Base-by-base conservation (phyloP, 2,888 invertebrate genomes). In the Tholera decimalis region DNA sequence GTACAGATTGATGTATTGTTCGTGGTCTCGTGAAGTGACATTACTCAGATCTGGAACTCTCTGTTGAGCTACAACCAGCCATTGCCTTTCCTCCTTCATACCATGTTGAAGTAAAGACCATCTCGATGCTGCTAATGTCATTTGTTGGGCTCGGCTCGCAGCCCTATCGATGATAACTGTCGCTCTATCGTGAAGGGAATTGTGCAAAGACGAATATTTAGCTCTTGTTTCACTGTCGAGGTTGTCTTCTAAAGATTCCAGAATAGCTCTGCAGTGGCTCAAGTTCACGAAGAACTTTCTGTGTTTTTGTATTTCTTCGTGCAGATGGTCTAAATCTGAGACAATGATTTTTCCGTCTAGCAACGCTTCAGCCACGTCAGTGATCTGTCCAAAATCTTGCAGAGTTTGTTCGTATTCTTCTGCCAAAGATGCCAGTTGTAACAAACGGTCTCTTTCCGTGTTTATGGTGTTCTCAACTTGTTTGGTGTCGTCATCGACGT, bases 361-460 rank as follows among this genome's bases (percentile, higher is more conserved):
- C 39, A 98, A 92, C 44, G 97, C 97, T 88, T 98, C 98, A 0
- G 98, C 98, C 7, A 98, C 96, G 56, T 98, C 97, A 3, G 98
- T 98, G 33, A 98, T 98, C 87, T 98, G 98, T 11, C 97, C 97
- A 82, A 98, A 98, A 88, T 98, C 98, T 86, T 97, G 97, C 11
- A 98, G 92, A 0, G 98, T 98, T 90, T 98, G 98, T 85, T 98
- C 98, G 86, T 98, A 98, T 87, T 98, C 98, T 83, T 98, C 98
- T 1, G 97, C 97, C 56, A 98, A 91, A 0, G 97, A 96, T 28
- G 97, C 95, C 22, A 98, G 89, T 87, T 98, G 98, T 6, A 98
- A 90, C 0, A 98, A 95, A 55, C 97, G 97, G 71, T 98, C 98
- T 68, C 98, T 96, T 92, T 98, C 98, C 7, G 96, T 94, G 33